Evolutionary conservation across 2,888 invertebrate genomes (phyloP).

Genomic region (Metallyticus violacea): DNA sequence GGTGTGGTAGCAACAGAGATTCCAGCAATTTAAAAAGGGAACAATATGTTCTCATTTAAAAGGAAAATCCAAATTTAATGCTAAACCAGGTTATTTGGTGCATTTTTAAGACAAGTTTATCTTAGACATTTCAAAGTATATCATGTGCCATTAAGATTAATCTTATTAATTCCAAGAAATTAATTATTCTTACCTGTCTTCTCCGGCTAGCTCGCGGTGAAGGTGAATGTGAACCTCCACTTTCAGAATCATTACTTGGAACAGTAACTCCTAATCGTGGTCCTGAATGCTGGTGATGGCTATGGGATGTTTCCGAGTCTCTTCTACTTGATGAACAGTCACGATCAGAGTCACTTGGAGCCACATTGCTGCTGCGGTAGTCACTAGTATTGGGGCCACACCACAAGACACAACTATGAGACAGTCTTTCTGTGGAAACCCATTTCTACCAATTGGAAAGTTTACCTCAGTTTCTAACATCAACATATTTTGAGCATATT

Average conservation of each 20-base stretch:
- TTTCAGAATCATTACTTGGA: slow-evolving; percentile 75
- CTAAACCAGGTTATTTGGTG: no score
- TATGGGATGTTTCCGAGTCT: slow-evolving; percentile 58
- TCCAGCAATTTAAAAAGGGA: no score
- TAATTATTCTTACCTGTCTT: slow-evolving; percentile 63
- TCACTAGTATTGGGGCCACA: slow-evolving; percentile 59
- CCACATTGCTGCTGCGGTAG: slow-evolving; percentile 87
- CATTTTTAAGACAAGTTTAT: no score
- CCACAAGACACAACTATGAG: slow-evolving; percentile 17
- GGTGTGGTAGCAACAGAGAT: no score
- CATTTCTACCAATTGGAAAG: background rate
- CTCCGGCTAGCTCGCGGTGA: slow-evolving; percentile 79
- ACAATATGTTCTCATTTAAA: no score
- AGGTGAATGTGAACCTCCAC: slow-evolving; percentile 83
- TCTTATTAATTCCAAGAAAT: no score
- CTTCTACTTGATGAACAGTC: slow-evolving; percentile 74
- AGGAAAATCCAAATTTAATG: no score
- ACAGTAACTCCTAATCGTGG: slow-evolving; percentile 61
- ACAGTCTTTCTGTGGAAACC: slow-evolving; percentile 7
- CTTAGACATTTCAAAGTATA: no score
- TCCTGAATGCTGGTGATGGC: slow-evolving; percentile 17
- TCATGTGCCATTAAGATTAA: no score
- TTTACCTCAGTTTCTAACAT: background rate
- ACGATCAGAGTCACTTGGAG: slow-evolving; percentile 85
- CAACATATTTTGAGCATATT: slow-evolving; percentile 12